Percentiles rank a stretch among this genome's conserved stretches.
phyloP scores from a whole-genome alignment of 2,113 vertebrate genomes.

The Myotis yumanensis region DNA sequence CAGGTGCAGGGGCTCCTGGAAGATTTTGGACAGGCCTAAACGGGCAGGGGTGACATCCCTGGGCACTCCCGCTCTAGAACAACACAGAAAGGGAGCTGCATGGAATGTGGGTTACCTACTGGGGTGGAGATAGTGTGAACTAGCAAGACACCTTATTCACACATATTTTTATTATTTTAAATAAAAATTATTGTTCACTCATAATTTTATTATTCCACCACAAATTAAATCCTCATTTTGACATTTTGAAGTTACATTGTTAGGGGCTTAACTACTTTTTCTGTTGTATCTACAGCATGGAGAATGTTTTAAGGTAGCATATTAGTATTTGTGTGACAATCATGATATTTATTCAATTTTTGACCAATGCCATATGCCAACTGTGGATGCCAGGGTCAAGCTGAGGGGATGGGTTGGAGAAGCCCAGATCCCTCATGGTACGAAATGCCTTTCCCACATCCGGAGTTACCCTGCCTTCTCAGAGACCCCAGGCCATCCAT shows the following conservation, averaged over 20 bases:
- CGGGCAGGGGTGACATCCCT: neutral
- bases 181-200: neutral
- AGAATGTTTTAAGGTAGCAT: neutral
- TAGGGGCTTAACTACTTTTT: neutral
- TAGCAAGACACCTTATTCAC: neutral
- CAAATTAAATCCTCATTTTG: slow-evolving; percentile 47
- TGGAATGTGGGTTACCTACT: neutral
- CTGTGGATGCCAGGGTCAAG: neutral
- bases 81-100: neutral
- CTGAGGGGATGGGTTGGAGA: neutral
- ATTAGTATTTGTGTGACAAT: neutral
- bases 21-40: neutral
- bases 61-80: neutral
- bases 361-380: neutral
- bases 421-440: neutral
- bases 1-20: neutral
- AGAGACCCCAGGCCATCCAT: fast-evolving
- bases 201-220: neutral
- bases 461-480: neutral
- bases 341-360: neutral
- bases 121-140: neutral
- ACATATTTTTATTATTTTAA: neutral
- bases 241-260: neutral
- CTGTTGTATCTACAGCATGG: neutral
- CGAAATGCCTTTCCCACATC: too few species aligned